A percentile compares a stretch with the other conserved stretches of the same genome.
Evolutionary conservation across 2,888 invertebrate species (phyloP).

Genomic region (Catocala fraxini): DNA sequence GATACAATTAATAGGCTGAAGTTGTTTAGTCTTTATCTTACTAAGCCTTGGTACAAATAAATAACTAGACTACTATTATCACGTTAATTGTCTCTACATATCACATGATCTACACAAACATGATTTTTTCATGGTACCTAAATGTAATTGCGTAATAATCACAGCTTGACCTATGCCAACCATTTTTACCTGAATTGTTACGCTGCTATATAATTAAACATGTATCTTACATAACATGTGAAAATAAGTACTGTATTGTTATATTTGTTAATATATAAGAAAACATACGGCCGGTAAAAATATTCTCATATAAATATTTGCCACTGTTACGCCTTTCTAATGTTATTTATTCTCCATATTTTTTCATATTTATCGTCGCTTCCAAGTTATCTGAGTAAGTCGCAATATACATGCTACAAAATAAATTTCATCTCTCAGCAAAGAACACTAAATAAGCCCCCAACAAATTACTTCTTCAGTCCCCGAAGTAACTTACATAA

Average conservation of each 20-base stretch:
- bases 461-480: conserved; percentile 57
- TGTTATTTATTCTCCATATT: conserved; percentile 15
- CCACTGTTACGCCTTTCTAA: neutral
- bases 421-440: conserved; percentile 48
- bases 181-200: too few relatives aligned
- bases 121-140: too few relatives aligned
- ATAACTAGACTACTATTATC: too few relatives aligned
- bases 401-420: conserved; percentile 42
- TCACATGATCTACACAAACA: too few relatives aligned
- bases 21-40: too few relatives aligned
- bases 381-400: conserved; percentile 36
- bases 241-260: neutral
- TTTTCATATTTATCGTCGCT: conserved; percentile 27
- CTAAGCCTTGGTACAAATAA: too few relatives aligned
- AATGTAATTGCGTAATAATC: too few relatives aligned
- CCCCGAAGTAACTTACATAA: conserved; percentile 61
- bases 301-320: conserved; percentile 10
- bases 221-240: too few relatives aligned
- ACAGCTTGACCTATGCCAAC: too few relatives aligned
- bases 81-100: too few relatives aligned
- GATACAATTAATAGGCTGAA: too few relatives aligned
- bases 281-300: neutral
- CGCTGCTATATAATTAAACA: too few relatives aligned
- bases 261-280: neutral
- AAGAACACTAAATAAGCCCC: conserved; percentile 53